Base-by-base conservation (phyloP, 2,113 vertebrate genomes). In the Phoenicopterus ruber region DNA sequence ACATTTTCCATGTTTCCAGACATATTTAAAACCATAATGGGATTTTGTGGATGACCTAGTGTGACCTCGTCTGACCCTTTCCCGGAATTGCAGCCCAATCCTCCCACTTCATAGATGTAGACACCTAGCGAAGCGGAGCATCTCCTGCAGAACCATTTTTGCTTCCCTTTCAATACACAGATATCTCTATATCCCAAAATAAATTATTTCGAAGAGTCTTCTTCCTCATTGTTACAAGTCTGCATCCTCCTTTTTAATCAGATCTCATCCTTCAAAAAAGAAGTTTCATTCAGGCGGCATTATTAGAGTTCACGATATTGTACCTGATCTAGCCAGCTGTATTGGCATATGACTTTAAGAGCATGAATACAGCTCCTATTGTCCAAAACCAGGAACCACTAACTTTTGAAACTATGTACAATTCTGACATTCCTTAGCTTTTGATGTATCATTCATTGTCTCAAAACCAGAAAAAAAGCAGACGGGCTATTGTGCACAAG, bases 381-480 rank as follows among this genome's bases (percentile, higher is more conserved):
- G 32, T 29, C 17, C 29, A 88, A 86, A 82, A 6, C 6, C 19
- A 73, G 57, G 86, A 86, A 80, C 9, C 11, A 69, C 10, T 24
- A 50, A 38, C 8, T 77, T 67, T 14, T 69, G 34, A 57, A 84
- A 81, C 52, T 11, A 73, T 7, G 10, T 70, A 31, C 0, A 0
- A 52, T 69, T 69, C 50, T 76, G 54, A 31, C 11, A 65, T 29
- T 72, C 4, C 24, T 92, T 72, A 44, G 14, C 20, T 90, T 90
- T 65, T 69, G 34, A 57, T 49, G 15, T 7, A 70, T 32, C 26
- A 63, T 46, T 42, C 15, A 42, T 12, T 49, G 16, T 36, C 71
- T 83, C 34, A 79, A 95, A 91, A 28, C 0, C 5, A 80, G 25
- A 20, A 46, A 62, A 36, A 73, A 50, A 46, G 8, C 14, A 73